Percentiles rank a stretch among this genome's conserved stretches.
Evolutionary conservation across 1,140 invertebrate species (phyloP).

Genomic region (Drosophila cardini): DNA sequence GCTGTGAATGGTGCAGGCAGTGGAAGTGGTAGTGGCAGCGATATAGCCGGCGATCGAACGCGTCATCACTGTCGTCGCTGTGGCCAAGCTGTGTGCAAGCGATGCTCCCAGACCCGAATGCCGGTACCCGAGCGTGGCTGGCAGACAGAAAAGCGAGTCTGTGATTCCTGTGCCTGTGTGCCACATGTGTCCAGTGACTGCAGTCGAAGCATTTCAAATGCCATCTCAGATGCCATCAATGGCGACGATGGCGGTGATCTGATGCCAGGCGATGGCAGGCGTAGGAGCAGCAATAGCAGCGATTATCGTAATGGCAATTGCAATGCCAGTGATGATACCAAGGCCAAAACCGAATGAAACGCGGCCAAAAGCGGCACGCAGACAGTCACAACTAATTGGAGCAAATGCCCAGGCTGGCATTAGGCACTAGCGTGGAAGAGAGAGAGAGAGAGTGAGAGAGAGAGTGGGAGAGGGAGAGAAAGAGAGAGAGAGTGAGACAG

Average conservation of each 20-base stretch:
- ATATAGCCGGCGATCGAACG: constrained; percentile 58
- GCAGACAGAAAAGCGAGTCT: constrained; percentile 89
- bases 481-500: no score
- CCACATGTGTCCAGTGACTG: constrained; percentile 19
- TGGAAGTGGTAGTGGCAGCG: constrained; percentile 56
- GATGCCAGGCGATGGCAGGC: background rate
- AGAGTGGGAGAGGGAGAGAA: no score
- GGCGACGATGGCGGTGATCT: background rate
- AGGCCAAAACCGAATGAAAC: constrained; percentile 60
- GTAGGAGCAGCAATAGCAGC: constrained; percentile 1
- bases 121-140: constrained; percentile 89
- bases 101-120: constrained; percentile 87
- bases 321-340: constrained; percentile 55
- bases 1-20: constrained; percentile 3
- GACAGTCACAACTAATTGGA: constrained; percentile 52
- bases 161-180: constrained; percentile 85
- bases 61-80: constrained; percentile 93
- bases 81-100: constrained; percentile 89
- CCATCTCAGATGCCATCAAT: constrained; percentile 53
- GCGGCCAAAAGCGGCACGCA: constrained; percentile 20
- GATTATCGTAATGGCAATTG: constrained; percentile 27
- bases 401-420: constrained; percentile 42
- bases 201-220: constrained; percentile 22
- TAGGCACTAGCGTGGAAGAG: background rate
- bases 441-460: no score